These are phyloP conservation scores for Brachirus orientalis DNA, from an alignment of 2,113 vertebrate genomes.

Conservation along the genomic window DNA sequence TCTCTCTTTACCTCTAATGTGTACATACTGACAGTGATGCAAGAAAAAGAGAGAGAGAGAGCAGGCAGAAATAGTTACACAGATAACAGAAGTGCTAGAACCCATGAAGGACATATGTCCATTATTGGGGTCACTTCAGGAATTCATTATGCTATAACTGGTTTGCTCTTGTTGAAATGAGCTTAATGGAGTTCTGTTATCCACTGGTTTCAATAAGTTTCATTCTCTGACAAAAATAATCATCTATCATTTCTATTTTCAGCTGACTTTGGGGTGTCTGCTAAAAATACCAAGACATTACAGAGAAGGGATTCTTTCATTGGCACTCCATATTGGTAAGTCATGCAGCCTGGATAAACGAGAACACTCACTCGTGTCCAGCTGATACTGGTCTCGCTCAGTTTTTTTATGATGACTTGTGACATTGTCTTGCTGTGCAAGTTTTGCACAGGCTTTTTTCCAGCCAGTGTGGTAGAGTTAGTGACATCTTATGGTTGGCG, in stretches of 20 bases:
- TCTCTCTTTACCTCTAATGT: constrained; percentile 33
- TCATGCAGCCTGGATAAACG: constrained; percentile 54
- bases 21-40: constrained; percentile 20
- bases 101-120: constrained; percentile 7
- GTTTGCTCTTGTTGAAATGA: constrained; percentile 5
- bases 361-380: constrained; percentile 22
- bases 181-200: not conserved
- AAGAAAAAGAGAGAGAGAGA: constrained; percentile 23
- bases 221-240: constrained; percentile 36
- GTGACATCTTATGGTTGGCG: no score
- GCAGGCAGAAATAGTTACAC: constrained; percentile 11
- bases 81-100: constrained; percentile 14
- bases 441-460: not conserved
- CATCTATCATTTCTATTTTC: constrained; percentile 74
- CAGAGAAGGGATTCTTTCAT: constrained; percentile 99
- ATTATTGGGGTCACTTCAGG: not conserved
- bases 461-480: not conserved
- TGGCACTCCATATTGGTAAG: constrained; percentile 98
- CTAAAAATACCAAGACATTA: constrained; percentile 97
- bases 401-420: not conserved
- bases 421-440: not conserved
- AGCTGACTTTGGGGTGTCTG: constrained; percentile 99
- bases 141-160: not conserved
- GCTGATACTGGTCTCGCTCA: constrained; percentile 24
- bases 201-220: constrained; percentile 2